Base-by-base conservation (phyloP, 2,113 vertebrate genomes). In the Pimephales promelas region DNA sequence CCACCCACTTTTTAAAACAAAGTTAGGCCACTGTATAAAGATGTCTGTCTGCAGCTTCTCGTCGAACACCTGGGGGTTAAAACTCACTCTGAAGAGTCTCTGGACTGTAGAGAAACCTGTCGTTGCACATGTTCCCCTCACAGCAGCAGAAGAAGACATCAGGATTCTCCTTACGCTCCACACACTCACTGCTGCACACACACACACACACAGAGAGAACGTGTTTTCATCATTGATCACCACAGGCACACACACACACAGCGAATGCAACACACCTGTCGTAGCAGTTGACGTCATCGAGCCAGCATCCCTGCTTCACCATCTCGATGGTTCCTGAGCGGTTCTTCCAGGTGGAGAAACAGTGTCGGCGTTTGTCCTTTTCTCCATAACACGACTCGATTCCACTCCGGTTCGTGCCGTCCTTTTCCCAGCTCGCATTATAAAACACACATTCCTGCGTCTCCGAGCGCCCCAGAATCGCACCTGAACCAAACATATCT, bases 131-230 rank as follows among this genome's bases (percentile, higher is more conserved):
- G 93, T 96, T 98, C 89, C 97, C 98, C 89, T 99, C 98, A 83
- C 98, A 99, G 91, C 98, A 99, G 92, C 98, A 99, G 95, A 99
- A 99, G 92, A 98, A 99, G 5, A 99, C 98, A 26, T 98, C 97
- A 1, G 97, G 98, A 83, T 94, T 97, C 93, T 97, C 97, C 86
- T 98, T 99, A 91, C 91, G 97, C 93, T 99, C 98, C 91, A 97
- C 93, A 86, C 98, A 99, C 85, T 98, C 96, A 47, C 91, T 96
- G 92, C 98, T 99, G 90, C n/a, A 59, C 8, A 73, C 61, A 73
- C 87, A 82, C 64, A 68, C 18, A 49, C 45, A 47, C 13, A 4
- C 45, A 45, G 36, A 36, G 36, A 36, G 6, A 36, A 36, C 6
- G 6, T 36, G 36, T 36, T 36, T 36, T 36, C 36, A 36, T 36